These are phyloP conservation scores for Drosophila greeni DNA, from an alignment of 2,888 invertebrate species.

Conservation along the genomic window DNA sequence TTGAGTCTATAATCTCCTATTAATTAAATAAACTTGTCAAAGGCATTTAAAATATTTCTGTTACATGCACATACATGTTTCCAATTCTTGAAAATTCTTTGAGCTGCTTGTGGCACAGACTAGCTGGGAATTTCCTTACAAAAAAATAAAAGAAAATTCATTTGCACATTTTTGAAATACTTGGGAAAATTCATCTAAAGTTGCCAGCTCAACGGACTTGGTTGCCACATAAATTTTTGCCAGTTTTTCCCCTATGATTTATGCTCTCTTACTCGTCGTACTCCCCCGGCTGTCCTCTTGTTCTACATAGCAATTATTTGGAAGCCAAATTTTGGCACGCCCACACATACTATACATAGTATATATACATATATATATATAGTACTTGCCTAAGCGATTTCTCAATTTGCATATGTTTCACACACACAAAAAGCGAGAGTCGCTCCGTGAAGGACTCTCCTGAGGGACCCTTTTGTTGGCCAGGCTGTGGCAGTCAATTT, in stretches of 20 bases:
- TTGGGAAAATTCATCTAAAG: conserved; percentile 24
- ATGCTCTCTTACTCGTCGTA: conserved; percentile 14
- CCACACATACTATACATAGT: conserved; percentile 5
- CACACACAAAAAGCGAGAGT: conserved; percentile 19
- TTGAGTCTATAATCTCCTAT: not conserved
- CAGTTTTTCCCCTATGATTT: conserved; percentile 40
- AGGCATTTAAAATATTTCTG: conserved; percentile 1
- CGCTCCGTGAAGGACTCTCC: conserved; percentile 18
- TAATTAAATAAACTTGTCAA: conserved; percentile 7
- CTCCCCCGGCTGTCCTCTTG: conserved; percentile 1
- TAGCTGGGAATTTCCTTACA: not conserved
- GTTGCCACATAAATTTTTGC: conserved; percentile 37
- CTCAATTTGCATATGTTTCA: conserved; percentile 69
- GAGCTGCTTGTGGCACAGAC: conserved; percentile 8
- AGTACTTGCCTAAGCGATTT: conserved; percentile 61
- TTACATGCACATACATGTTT: not conserved
- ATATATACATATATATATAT: not conserved
- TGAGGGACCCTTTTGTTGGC: conserved; percentile 37
- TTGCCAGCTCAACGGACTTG: conserved; percentile 30
- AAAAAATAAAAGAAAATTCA: conserved; percentile 16
- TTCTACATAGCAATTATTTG: conserved; percentile 60
- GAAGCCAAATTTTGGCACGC: conserved; percentile 50
- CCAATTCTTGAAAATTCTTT: conserved; percentile 5
- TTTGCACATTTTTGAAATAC: conserved; percentile 33
- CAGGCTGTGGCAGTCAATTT: conserved; percentile 64